Conservation (phyloP, 2,113 vertebrate species). For the Aptenodytes forsteri region DNA sequence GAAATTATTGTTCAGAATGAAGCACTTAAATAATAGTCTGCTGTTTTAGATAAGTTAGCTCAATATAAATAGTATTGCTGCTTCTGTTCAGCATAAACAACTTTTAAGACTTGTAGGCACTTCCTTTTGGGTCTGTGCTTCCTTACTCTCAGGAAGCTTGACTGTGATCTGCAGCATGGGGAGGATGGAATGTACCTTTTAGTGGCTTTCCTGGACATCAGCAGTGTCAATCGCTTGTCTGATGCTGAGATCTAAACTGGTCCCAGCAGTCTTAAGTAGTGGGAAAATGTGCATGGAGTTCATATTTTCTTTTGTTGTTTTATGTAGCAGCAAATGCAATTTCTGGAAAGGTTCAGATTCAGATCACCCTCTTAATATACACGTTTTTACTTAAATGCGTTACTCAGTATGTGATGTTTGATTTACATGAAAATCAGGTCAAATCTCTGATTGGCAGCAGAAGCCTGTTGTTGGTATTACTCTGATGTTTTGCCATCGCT, state of each 20-base stretch:
- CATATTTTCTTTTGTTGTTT: not conserved
- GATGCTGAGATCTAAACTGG: not conserved
- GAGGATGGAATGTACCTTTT: not conserved
- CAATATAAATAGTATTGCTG: not conserved
- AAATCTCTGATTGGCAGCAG: not conserved
- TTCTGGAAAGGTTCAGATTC: not conserved
- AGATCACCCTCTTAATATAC: not conserved
- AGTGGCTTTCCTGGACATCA: fast-evolving
- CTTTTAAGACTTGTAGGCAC: not conserved
- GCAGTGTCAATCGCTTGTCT: not conserved
- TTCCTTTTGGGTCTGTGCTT: not conserved
- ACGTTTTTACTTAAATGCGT: not conserved
- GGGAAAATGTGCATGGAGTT: fast-evolving
- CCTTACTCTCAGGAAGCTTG: not conserved
- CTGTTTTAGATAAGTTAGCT: not conserved
- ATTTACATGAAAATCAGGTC: not conserved
- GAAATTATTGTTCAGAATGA: not conserved
- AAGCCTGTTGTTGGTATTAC: not conserved
- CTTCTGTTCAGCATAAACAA: not conserved
- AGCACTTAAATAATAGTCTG: not conserved
- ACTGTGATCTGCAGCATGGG: not conserved
- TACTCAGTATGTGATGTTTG: not conserved
- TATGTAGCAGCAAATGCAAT: not conserved
- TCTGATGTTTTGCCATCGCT: not conserved
- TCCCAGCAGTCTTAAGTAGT: not conserved